Base-by-base conservation (phyloP, 2,888 invertebrate genomes). In the Andrena trimmerana region DNA sequence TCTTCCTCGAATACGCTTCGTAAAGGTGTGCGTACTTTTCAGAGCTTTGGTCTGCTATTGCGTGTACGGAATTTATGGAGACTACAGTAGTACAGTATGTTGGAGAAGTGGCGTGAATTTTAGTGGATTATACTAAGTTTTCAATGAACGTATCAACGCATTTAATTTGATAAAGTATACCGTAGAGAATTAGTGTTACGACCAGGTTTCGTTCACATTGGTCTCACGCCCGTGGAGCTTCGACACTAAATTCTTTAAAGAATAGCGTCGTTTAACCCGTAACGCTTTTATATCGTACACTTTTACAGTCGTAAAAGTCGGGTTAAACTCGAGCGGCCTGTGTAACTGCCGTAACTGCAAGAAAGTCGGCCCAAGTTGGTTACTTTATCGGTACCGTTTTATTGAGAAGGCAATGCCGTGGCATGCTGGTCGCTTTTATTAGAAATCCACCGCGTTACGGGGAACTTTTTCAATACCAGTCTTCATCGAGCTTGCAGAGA, bases 391-490 rank as follows among this genome's bases (percentile, higher is more conserved):
- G 67, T 76, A 82, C 73, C 65, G 60, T 83, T 90, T 89, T 87
- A 89, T 90, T 89, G 89, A 84, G 80, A 88, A 86, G 73, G 60
- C 70, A 59, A 68, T 66, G 73, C 70, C 57, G 62, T 66, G 65
- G 60, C 63, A 33, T 66, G 36, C 42, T 66, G 48, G 67, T 78
- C 60, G 76, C 69, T 83, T 90, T 88, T 91, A 91, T 90, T 90
- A 90, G 86, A 89, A 88, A 89, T 89, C 78, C 83, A 68, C 88
- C 75, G 81, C 83, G 83, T 68, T 75, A 66, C 78, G 66, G 75
- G 48, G 71, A 90, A 91, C 89, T 90, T 91, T 90, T 89, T 90
- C 90, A 88, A 91, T 90, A 87, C 86, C 72, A 36, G 63, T 27
- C 57, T 42, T 57, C 67, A 59, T 48, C 8, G 33, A 27, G 27